Percentiles rank a stretch among this genome's conserved stretches.
phyloP scores from a whole-genome alignment of 2,113 vertebrate species.

The Scopus umbretta region DNA sequence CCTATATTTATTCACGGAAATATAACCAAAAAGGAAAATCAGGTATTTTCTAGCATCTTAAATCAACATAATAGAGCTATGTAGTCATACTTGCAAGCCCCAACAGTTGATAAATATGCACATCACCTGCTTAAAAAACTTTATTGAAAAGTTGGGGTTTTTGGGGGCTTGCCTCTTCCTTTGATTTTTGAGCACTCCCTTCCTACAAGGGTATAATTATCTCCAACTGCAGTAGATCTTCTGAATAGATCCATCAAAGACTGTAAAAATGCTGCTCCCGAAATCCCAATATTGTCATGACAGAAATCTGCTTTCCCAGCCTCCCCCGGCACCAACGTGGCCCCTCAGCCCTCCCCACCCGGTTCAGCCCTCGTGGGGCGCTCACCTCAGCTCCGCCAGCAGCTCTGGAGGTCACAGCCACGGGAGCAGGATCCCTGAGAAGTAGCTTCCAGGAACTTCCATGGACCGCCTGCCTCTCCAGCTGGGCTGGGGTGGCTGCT shows the following conservation, averaged over 20 bases:
- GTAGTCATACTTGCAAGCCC: background rate
- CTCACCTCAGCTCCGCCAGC: background rate
- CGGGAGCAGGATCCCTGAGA: accelerated
- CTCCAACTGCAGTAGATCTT: background rate
- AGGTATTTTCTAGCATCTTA: background rate
- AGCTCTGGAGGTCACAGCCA: accelerated
- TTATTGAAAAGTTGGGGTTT: background rate
- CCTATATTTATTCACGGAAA: background rate
- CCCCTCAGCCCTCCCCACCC: background rate
- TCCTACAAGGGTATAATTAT: background rate
- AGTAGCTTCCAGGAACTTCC: background rate
- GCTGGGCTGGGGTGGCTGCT: accelerated
- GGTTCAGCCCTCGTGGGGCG: accelerated
- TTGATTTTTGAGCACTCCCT: background rate
- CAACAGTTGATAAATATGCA: background rate
- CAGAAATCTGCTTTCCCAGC: accelerated
- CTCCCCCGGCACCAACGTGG: accelerated
- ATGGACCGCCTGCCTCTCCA: accelerated
- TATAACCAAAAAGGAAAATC: background rate
- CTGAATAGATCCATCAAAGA: background rate
- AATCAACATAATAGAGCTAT: background rate
- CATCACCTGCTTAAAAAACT: background rate
- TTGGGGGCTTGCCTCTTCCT: too few relatives aligned
- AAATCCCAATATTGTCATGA: background rate
- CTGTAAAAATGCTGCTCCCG: background rate